Evolutionary conservation across 1,140 invertebrate species (phyloP).

Genomic region (Drosophila hydei): DNA sequence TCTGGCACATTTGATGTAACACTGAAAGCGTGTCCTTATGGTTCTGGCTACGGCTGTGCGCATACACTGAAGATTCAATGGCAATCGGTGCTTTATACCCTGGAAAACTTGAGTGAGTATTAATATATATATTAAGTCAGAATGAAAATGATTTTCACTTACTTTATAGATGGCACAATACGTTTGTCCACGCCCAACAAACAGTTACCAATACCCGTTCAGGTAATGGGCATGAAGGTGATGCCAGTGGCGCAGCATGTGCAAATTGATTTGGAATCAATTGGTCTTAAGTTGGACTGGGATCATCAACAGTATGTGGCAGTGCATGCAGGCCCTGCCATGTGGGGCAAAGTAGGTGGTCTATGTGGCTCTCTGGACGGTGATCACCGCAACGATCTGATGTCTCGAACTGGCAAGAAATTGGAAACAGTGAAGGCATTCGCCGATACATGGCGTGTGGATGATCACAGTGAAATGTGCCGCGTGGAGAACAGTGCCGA

Average conservation of each 20-base stretch:
- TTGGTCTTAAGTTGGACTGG: slow-evolving; percentile 91
- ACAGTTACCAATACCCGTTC: slow-evolving; percentile 87
- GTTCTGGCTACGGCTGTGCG: slow-evolving; percentile 84
- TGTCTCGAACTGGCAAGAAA: slow-evolving; percentile 85
- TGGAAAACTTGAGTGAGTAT: slow-evolving; percentile 85
- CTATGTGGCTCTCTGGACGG: slow-evolving; percentile 92
- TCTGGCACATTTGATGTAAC: slow-evolving; percentile 88
- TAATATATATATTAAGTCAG: neutral
- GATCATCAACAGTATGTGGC: slow-evolving; percentile 87
- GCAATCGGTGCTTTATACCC: slow-evolving; percentile 88
- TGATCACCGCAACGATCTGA: slow-evolving; percentile 88
- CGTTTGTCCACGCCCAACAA: slow-evolving; percentile 85
- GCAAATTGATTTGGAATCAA: slow-evolving; percentile 87
- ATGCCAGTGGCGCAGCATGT: slow-evolving; percentile 89
- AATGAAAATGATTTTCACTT: neutral
- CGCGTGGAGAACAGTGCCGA: slow-evolving; percentile 71
- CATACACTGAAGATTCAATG: slow-evolving; percentile 87
- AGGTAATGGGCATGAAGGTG: slow-evolving; percentile 88
- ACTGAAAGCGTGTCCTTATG: slow-evolving; percentile 85
- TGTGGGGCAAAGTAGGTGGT: slow-evolving; percentile 92
- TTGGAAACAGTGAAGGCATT: slow-evolving; percentile 75
- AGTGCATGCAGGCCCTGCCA: slow-evolving; percentile 87
- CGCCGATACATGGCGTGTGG: slow-evolving; percentile 87
- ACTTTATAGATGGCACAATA: slow-evolving; percentile 84
- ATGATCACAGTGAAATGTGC: slow-evolving; percentile 81